These are phyloP conservation scores for Panonychus citri DNA, from an alignment of 1,140 invertebrate genomes.

Conservation along the genomic window DNA sequence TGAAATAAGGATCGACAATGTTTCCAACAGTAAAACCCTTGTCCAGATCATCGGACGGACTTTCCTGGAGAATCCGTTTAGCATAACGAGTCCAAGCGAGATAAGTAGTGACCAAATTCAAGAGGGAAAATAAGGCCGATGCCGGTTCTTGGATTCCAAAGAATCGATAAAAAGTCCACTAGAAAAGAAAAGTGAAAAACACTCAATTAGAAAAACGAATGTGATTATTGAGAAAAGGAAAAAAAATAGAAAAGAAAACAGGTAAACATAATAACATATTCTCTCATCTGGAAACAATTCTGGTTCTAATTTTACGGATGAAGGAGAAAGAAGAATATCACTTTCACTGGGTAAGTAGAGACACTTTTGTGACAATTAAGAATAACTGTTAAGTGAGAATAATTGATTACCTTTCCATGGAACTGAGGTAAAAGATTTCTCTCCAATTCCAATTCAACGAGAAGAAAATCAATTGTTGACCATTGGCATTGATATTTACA, in stretches of 20 bases:
- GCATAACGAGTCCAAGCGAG: constrained; percentile 42
- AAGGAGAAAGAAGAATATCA: not conserved
- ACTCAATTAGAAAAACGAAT: not conserved
- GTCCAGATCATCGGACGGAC: not conserved
- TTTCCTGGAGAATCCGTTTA: constrained; percentile 19
- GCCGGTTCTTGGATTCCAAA: constrained; percentile 86
- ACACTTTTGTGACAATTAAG: too few relatives aligned
- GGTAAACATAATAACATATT: too few relatives aligned
- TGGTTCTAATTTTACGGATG: not conserved
- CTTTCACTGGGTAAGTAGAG: not conserved
- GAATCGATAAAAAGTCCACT: constrained; percentile 79
- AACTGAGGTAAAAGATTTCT: constrained; percentile 59
- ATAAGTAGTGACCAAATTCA: constrained; percentile 57
- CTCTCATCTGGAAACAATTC: not conserved
- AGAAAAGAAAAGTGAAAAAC: constrained; percentile 11
- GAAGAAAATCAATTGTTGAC: constrained; percentile 57
- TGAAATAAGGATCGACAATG: constrained; percentile 38
- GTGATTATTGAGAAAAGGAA: not conserved
- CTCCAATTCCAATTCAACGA: constrained; percentile 25
- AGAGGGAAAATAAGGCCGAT: constrained; percentile 62
- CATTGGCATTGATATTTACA: constrained; percentile 81
- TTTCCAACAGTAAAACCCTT: constrained; percentile 12
- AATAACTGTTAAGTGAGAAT: not conserved
- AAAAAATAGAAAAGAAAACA: not conserved
- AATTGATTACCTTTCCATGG: constrained; percentile 57